These are phyloP conservation scores for Oncopeltus fasciatus DNA, from an alignment of 1,140 invertebrate species.

Conservation along the genomic window DNA sequence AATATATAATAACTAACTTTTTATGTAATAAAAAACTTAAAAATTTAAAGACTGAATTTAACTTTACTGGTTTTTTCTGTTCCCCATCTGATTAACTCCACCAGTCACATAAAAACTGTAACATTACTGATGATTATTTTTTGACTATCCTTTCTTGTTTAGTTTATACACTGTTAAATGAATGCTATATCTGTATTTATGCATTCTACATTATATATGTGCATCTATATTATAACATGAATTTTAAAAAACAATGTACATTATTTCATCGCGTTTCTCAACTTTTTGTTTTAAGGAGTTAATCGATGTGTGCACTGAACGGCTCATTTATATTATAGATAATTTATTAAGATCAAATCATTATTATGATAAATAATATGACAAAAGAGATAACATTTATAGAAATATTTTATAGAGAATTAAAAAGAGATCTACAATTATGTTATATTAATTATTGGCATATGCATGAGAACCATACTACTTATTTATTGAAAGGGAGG, in stretches of 20 bases:
- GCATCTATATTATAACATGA: constrained; percentile 16
- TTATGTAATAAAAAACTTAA: constrained; percentile 20
- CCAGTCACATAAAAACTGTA: constrained; percentile 8
- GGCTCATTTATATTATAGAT: neutral
- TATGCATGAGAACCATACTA: no score
- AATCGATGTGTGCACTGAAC: neutral
- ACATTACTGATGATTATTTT: constrained; percentile 13
- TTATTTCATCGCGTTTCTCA: constrained; percentile 15
- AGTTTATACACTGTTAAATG: constrained; percentile 17
- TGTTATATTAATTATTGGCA: no score
- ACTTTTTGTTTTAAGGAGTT: constrained; percentile 10
- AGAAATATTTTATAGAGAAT: no score
- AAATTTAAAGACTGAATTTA: neutral
- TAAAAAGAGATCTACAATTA: no score
- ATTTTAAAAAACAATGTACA: constrained; percentile 19
- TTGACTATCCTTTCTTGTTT: constrained; percentile 10
- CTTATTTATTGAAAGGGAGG: no score
- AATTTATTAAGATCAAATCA: neutral
- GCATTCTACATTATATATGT: constrained; percentile 16
- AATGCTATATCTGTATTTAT: constrained; percentile 16
- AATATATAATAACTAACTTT: constrained; percentile 18
- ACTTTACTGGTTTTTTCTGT: constrained; percentile 1
- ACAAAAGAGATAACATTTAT: no score
- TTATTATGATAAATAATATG: no score
- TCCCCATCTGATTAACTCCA: constrained; percentile 1